phyloP scores from a whole-genome alignment of 1,140 invertebrate species.

The Spodoptera frugiperda region DNA sequence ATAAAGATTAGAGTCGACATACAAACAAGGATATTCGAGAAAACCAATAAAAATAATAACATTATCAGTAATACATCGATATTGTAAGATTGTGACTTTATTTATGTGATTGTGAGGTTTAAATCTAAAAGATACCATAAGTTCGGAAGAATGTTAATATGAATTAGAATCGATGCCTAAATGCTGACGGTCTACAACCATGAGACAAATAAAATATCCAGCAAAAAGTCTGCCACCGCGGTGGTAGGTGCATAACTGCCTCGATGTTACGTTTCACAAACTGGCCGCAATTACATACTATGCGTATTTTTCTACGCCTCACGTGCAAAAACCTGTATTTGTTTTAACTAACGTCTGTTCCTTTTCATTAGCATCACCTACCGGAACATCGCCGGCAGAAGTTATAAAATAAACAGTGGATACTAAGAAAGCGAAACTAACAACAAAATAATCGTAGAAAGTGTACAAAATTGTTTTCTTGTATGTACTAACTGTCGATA shows the following conservation, averaged over 20 bases:
- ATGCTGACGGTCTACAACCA: too few species aligned
- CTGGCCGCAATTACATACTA: neutral
- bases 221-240: too few species aligned
- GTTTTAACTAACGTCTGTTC: slow-evolving; percentile 18
- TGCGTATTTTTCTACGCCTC: neutral
- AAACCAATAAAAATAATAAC: too few species aligned
- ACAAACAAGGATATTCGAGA: too few species aligned
- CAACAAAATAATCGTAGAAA: slow-evolving; percentile 74
- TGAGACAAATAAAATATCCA: too few species aligned
- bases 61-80: too few species aligned
- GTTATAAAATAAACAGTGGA: slow-evolving; percentile 58
- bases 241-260: neutral
- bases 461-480: slow-evolving; percentile 73
- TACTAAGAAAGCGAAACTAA: slow-evolving; percentile 75
- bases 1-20: too few species aligned
- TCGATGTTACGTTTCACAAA: neutral
- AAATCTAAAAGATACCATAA: too few species aligned
- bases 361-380: slow-evolving; percentile 28
- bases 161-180: too few species aligned
- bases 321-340: slow-evolving; percentile 31
- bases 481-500: slow-evolving; percentile 48
- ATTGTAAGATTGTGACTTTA: too few species aligned
- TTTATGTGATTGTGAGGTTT: too few species aligned
- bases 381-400: slow-evolving; percentile 50
- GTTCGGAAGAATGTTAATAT: too few species aligned